Conservation (phyloP, 2,797 vertebrate genomes). For the Cryptoprocta ferox region DNA sequence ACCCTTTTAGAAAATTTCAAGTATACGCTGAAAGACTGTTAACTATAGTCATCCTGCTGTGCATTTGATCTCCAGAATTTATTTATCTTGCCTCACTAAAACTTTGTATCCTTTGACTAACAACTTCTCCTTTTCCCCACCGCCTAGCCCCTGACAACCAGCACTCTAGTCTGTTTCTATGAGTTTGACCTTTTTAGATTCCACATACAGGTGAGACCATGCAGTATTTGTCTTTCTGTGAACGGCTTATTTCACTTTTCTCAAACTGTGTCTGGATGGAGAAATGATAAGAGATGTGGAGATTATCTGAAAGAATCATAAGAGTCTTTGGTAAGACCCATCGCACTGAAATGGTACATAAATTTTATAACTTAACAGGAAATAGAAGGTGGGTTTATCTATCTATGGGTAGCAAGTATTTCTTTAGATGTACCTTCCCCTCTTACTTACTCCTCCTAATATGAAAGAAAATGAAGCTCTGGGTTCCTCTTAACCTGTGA, state of each 20-base stretch:
- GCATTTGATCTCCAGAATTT: not conserved
- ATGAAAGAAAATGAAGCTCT: not conserved
- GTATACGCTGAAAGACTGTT: not conserved
- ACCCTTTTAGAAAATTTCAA: not conserved
- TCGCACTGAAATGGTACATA: not conserved
- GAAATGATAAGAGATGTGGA: not conserved
- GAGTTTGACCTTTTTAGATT: not conserved
- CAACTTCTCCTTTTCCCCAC: not conserved
- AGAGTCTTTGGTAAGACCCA: not conserved
- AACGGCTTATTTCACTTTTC: not conserved
- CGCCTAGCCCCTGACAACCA: not conserved
- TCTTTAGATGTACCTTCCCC: not conserved
- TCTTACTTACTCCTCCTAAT: not conserved
- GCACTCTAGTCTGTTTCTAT: not conserved
- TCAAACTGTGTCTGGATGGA: not conserved
- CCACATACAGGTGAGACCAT: not conserved
- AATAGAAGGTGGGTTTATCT: not conserved
- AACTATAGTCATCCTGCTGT: not conserved
- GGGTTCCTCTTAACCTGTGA: not conserved
- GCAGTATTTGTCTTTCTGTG: not conserved
- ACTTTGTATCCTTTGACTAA: not conserved
- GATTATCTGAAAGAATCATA: not conserved
- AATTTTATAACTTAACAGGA: not conserved
- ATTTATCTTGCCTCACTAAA: not conserved
- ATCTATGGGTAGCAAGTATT: not conserved